Evolutionary conservation across 2,888 invertebrate species (phyloP).

Genomic region (Trissolcus japonicus): DNA sequence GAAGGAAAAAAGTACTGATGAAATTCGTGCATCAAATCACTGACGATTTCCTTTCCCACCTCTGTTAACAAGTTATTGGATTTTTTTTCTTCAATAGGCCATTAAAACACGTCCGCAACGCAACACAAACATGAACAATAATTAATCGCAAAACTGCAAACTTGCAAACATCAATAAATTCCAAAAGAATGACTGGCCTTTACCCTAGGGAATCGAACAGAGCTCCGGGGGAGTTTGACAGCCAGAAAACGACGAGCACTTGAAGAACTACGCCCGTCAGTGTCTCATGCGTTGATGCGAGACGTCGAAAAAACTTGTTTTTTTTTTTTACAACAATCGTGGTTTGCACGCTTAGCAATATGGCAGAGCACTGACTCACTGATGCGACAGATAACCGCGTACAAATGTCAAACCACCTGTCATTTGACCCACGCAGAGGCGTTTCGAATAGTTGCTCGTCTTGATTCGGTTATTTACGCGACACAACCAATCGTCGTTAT

Average conservation of each 20-base stretch:
- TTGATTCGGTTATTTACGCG: conserved; percentile 20
- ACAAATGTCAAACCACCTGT: conserved; percentile 67
- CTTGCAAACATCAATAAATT: background rate
- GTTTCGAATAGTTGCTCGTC: background rate
- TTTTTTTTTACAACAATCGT: conserved; percentile 26
- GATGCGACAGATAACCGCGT: conserved; percentile 58
- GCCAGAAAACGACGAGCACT: no score
- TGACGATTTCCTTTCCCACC: background rate
- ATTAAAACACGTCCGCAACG: no score
- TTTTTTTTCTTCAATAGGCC: background rate
- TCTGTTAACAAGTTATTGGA: background rate
- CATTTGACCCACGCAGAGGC: conserved; percentile 40
- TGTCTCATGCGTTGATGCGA: conserved; percentile 18
- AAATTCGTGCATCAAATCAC: background rate
- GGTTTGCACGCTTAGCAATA: conserved; percentile 59
- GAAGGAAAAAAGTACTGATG: background rate
- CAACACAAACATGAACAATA: no score
- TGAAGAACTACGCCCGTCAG: conserved; percentile 3
- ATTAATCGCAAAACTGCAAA: background rate
- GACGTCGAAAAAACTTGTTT: conserved; percentile 10
- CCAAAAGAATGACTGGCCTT: no score
- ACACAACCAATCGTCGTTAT: conserved; percentile 10
- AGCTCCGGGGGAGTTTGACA: no score
- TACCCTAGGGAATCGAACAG: background rate
- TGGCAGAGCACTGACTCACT: conserved; percentile 60